Conservation (phyloP, 2,888 invertebrate genomes). For the Nomada lathburiana region DNA sequence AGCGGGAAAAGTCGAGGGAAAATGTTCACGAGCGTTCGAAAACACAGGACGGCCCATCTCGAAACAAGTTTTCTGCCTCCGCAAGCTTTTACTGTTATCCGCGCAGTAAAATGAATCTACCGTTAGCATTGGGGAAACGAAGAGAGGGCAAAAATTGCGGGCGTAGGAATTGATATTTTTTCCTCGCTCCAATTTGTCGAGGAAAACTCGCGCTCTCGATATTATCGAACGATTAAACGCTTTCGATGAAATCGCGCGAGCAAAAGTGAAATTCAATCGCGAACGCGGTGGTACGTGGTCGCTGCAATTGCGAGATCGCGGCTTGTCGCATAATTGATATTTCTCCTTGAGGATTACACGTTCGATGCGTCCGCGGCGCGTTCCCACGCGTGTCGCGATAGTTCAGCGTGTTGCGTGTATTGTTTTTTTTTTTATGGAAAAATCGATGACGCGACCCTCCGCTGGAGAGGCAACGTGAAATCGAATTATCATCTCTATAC, state of each 20-base stretch:
- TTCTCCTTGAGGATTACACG: slow-evolving; percentile 46
- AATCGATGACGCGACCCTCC: slow-evolving; percentile 23
- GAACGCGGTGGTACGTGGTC: slow-evolving; percentile 26
- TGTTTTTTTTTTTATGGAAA: slow-evolving; percentile 24
- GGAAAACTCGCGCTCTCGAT: not conserved
- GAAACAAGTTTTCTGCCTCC: not conserved
- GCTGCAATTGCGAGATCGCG: slow-evolving; percentile 42
- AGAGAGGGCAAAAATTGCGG: too few species aligned
- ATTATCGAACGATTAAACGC: too few species aligned
- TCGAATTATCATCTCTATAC: slow-evolving; percentile 3
- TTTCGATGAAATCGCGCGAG: slow-evolving; percentile 11
- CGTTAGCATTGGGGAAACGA: too few species aligned
- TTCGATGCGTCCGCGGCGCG: slow-evolving; percentile 25
- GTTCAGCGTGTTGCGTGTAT: slow-evolving; percentile 21
- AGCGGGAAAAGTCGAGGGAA: too few species aligned
- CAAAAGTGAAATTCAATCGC: slow-evolving; percentile 41
- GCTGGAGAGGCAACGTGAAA: not conserved
- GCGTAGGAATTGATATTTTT: not conserved
- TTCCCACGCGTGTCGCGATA: slow-evolving; percentile 53
- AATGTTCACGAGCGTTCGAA: too few species aligned
- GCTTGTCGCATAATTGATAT: slow-evolving; percentile 44
- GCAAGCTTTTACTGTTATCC: not conserved
- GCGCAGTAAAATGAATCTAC: too few species aligned
- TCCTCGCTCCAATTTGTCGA: too few species aligned
- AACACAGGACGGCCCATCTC: too few species aligned